Percentiles rank a stretch among this genome's conserved stretches.
Conservation (phyloP, 2,888 invertebrate genomes). For the Drosophila pseudotalamancana region DNA sequence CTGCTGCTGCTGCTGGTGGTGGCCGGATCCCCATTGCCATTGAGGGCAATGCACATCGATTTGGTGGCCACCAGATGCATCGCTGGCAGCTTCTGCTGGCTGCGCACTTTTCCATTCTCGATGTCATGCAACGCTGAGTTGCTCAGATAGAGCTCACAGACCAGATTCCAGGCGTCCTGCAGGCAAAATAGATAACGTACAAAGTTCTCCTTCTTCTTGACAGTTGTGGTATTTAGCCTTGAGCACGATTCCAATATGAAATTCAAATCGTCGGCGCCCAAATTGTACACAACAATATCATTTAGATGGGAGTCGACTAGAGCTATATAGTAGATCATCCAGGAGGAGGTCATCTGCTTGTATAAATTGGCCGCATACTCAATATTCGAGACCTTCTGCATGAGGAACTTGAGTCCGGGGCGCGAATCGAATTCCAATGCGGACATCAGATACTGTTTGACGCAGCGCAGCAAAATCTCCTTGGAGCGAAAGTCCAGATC, state of each 20-base stretch:
- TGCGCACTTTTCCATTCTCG: constrained; percentile 79
- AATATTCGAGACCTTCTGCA: constrained; percentile 95
- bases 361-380: constrained; percentile 95
- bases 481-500: constrained; percentile 84
- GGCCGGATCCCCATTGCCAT: constrained; percentile 63
- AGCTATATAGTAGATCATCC: constrained; percentile 94
- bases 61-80: constrained; percentile 57
- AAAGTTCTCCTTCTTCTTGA: constrained; percentile 86
- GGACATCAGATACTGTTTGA: constrained; percentile 92
- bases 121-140: constrained; percentile 83
- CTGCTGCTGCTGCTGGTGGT: constrained; percentile 13
- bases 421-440: constrained; percentile 95
- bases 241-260: constrained; percentile 87
- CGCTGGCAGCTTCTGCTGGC: constrained; percentile 43
- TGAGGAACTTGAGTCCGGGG: constrained; percentile 96
- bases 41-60: constrained; percentile 70
- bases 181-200: constrained; percentile 87
- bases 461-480: constrained; percentile 90
- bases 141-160: constrained; percentile 86
- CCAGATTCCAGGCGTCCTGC: constrained; percentile 87
- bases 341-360: constrained; percentile 95
- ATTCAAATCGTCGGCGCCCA: constrained; percentile 87
- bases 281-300: constrained; percentile 88
- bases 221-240: constrained; percentile 85
- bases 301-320: constrained; percentile 93